Evolutionary conservation across 2,797 vertebrate genomes (phyloP), one percentile per base, ranked within the genome.

Genomic region (Gila robusta): DNA sequence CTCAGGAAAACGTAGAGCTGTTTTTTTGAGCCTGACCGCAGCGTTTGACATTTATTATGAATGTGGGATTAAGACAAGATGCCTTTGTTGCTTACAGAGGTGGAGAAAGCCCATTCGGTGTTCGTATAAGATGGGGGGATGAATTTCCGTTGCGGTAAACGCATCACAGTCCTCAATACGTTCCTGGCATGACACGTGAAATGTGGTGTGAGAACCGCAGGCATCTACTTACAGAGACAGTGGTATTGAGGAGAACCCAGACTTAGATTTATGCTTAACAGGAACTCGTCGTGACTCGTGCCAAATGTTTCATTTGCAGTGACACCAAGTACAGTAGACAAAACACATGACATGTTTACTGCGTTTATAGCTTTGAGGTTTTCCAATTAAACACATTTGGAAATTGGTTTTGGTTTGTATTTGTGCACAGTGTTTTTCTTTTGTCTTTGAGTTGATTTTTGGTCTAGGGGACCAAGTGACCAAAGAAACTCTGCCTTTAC

Each of bases 41-140:
- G 88, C 81, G 66, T 89, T 87, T 86, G 85, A 85, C 79, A 82
- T 88, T 80, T 78, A 71, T 88, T 87, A 89, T 89, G 67, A 86
- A 88, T 88, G 84, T 87, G 54, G 41, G 56, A 81, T 56, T 62
- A 59, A 87, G 79, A 88, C 86, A 88, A 89, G 85, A 87, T 84
- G 85, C 41, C 82, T 90, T 89, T 89, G 88, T 90, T 88, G 79
- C 76, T 74, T 41, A 49, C 44, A 82, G 78, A 82, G 86, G 77
- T 72, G 79, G 56, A 85, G 64, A 83, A 84, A 28, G 6, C 71
- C n/a, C 17, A 9, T 73, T 59, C 70, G 44, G 16, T 83, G 82
- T 85, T 79, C 44, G 41, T 21, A 37, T 73, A 62, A 62, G 78
- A 87, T 28, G 44, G 54, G 41, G 41, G 47, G 81, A 80, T 11